phyloP scores from a whole-genome alignment of 2,797 vertebrate species.

The Tympanoctomys barrerae region DNA sequence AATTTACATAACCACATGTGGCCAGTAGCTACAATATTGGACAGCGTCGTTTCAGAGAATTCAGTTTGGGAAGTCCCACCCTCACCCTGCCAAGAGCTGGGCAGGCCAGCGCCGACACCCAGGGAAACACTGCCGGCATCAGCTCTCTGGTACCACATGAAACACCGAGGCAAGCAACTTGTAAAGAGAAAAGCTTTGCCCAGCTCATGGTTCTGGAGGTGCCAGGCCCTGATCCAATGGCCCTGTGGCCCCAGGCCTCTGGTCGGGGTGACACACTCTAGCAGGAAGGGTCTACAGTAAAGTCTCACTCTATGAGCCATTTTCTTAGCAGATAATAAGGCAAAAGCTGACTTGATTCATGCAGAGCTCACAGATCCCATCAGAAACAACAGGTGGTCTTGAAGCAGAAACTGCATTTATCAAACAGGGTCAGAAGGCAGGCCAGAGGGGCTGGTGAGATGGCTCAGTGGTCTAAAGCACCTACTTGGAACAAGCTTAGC shows the following conservation, averaged over 20 bases:
- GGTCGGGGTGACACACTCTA: background rate
- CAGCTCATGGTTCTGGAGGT: background rate
- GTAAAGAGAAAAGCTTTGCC: background rate
- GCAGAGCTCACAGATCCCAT: constrained; percentile 62
- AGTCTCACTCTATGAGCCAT: background rate
- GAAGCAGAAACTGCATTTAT: constrained; percentile 69
- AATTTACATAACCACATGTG: constrained; percentile 36
- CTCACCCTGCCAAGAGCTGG: background rate
- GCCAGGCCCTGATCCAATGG: background rate
- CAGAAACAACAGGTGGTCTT: constrained; percentile 69
- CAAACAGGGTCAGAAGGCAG: background rate
- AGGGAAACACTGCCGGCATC: background rate
- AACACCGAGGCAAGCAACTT: background rate
- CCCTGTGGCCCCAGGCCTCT: background rate
- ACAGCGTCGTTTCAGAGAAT: background rate
- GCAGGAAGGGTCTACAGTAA: background rate
- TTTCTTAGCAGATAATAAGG: constrained; percentile 72
- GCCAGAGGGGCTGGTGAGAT: too few relatives aligned
- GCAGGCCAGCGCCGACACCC: background rate
- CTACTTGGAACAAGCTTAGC: too few relatives aligned
- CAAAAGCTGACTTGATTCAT: constrained; percentile 60
- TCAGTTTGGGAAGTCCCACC: background rate
- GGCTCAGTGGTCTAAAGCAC: too few relatives aligned
- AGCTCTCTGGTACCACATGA: background rate
- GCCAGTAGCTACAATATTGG: background rate